A percentile compares a stretch with the other conserved stretches of the same genome.
These are phyloP conservation scores for Antedon mediterranea DNA, from an alignment of 53 echinoderm and acorn worm species.

Conservation along the genomic window DNA sequence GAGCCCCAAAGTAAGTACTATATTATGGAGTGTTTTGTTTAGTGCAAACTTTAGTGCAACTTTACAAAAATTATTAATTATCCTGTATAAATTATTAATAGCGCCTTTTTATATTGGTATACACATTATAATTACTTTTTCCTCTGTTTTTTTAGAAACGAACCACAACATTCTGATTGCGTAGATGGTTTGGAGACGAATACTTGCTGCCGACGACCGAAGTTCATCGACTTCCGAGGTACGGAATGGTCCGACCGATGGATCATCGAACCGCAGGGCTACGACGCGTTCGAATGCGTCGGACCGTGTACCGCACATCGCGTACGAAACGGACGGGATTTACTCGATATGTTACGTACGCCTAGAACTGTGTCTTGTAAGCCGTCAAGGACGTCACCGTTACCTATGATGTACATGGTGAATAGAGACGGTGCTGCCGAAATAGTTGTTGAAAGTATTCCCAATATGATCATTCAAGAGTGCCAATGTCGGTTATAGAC, in stretches of 20 bases:
- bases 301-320: slow-evolving; percentile 43
- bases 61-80: no score
- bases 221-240: slow-evolving; percentile 65
- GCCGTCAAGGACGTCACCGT: slow-evolving; percentile 29
- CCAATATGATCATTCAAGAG: slow-evolving; percentile 80
- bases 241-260: slow-evolving; percentile 70
- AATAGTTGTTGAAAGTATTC: slow-evolving; percentile 70
- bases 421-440: slow-evolving; percentile 44
- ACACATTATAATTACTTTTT: neutral
- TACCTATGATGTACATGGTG: slow-evolving; percentile 90
- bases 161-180: slow-evolving; percentile 61
- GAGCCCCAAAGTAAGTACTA: slow-evolving; percentile 58
- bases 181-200: slow-evolving; percentile 40
- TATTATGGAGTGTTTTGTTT: no score
- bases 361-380: slow-evolving; percentile 42
- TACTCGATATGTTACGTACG: slow-evolving; percentile 34
- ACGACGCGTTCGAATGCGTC: slow-evolving; percentile 70
- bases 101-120: neutral
- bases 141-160: slow-evolving; percentile 16
- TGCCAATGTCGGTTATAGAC: slow-evolving; percentile 47
- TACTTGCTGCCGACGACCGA: slow-evolving; percentile 61
- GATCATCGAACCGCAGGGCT: slow-evolving; percentile 91
- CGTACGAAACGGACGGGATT: slow-evolving; percentile 9
- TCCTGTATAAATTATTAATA: no score
- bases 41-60: no score